These are phyloP conservation scores for Sebastiscus tertius DNA, from an alignment of 2,797 vertebrate species.

Conservation along the genomic window DNA sequence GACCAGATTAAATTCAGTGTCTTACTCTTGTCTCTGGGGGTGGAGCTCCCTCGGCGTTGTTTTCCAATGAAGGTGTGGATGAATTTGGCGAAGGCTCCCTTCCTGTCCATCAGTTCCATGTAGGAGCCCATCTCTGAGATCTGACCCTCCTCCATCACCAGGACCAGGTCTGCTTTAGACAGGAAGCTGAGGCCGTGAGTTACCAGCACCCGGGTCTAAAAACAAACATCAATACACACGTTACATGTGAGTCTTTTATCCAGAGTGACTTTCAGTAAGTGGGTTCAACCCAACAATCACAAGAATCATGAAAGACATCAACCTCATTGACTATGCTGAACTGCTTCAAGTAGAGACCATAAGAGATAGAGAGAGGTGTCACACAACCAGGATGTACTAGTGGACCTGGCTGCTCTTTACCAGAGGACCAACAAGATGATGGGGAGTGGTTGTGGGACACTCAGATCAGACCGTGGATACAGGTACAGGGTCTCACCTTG, in stretches of 20 bases:
- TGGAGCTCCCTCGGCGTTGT: slow-evolving; percentile 48
- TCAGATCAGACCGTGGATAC: background rate
- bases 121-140: slow-evolving; percentile 93
- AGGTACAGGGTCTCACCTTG: slow-evolving; percentile 76
- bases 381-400: background rate
- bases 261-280: no score
- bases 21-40: slow-evolving; percentile 67
- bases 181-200: slow-evolving; percentile 89
- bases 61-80: slow-evolving; percentile 78
- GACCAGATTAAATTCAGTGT: no score
- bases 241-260: no score
- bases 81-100: slow-evolving; percentile 89
- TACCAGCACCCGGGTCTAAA: slow-evolving; percentile 87
- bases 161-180: slow-evolving; percentile 87
- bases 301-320: no score
- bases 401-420: background rate
- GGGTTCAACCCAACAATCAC: no score
- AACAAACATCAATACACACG: background rate
- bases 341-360: no score
- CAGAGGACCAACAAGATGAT: background rate
- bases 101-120: slow-evolving; percentile 85
- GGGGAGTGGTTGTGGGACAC: background rate
- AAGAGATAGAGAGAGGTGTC: no score
- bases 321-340: no score
- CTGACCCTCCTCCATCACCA: slow-evolving; percentile 90